Base-by-base conservation (phyloP, 2,113 vertebrate species). In the Axis porcinus region DNA sequence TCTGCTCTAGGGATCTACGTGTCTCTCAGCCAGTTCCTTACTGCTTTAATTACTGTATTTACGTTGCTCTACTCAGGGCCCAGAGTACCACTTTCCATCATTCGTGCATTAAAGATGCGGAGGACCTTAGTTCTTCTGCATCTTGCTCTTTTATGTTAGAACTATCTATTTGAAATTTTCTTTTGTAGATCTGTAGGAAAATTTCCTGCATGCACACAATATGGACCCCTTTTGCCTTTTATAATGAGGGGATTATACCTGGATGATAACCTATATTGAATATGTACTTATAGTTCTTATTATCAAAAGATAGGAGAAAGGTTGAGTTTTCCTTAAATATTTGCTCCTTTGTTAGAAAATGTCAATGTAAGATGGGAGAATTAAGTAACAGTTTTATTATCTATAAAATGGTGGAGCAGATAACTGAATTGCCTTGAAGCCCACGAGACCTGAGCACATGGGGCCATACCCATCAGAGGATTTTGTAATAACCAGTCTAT, bases 261-360 rank as follows among this genome's bases (percentile, higher is more conserved):
- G 25, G 23, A 45, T 91, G 27, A 85, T 52, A 93, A 67, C 7
- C 43, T 58, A 21, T 83, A 55, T 91, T 92, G 23, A 93, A 52
- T 82, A 19, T 76, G 16, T 9, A 43, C 36, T 91, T 78, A 52
- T 27, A 23, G 23, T 83, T 88, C 64, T 85, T 96, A 7, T 54
- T 82, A 43, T 43, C 5, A 7, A 94, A 89, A 94, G 1, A 4
- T 83, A 27, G 6, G 50, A 83, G 15, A 36, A 89, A 92, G 5
- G 2, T 62, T 96, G 96, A 95, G 8, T 52, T 86, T 93, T 95
- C 21, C 40, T 81, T 81, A 81, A 97, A 43, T 89, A 64, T 62
- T 96, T 96, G 58, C 3, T n/a, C 11, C 10, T 33, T 2, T 74
- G 11, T 86, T 96, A 79, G 57, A 89, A 97, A 94, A 89, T 76